Conservation (phyloP, 2,888 invertebrate species). For the Heliothis peltigera region DNA sequence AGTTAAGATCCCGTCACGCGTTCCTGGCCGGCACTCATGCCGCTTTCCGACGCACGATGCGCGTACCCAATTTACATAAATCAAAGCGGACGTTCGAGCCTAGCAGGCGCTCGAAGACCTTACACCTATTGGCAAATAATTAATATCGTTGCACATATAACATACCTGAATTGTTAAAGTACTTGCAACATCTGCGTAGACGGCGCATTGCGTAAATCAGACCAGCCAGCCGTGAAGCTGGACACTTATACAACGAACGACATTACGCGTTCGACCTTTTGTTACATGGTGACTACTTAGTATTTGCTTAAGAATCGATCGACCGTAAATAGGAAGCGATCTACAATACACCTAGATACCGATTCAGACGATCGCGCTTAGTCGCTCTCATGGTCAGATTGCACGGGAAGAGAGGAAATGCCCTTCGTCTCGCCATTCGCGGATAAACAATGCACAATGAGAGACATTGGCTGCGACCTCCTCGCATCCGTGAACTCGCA, state of each 20-base stretch:
- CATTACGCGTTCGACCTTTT: constrained; percentile 52
- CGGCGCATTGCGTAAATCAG: constrained; percentile 44
- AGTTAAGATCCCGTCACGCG: constrained; percentile 66
- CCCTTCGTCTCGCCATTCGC: constrained; percentile 81
- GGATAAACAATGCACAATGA: constrained; percentile 84
- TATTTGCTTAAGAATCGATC: constrained; percentile 55
- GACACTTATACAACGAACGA: constrained; percentile 57
- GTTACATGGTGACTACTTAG: constrained; percentile 49
- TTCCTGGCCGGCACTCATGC: constrained; percentile 59
- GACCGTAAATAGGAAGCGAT: constrained; percentile 64
- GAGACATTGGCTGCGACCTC: constrained; percentile 81
- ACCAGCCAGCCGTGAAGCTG: constrained; percentile 33
- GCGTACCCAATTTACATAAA: constrained; percentile 79
- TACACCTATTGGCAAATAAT: constrained; percentile 71
- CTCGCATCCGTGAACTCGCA: constrained; percentile 77
- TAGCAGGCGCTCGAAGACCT: constrained; percentile 66
- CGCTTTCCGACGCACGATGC: constrained; percentile 67
- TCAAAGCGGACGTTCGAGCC: constrained; percentile 70
- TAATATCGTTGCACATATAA: constrained; percentile 59
- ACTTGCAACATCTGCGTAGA: constrained; percentile 31
- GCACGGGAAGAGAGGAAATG: constrained; percentile 82
- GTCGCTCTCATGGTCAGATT: constrained; percentile 77
- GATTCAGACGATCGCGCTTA: constrained; percentile 69
- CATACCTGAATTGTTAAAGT: constrained; percentile 49
- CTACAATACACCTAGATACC: constrained; percentile 57